These are phyloP conservation scores for Eristalinus aeneus DNA, from an alignment of 2,888 invertebrate genomes.

Conservation along the genomic window DNA sequence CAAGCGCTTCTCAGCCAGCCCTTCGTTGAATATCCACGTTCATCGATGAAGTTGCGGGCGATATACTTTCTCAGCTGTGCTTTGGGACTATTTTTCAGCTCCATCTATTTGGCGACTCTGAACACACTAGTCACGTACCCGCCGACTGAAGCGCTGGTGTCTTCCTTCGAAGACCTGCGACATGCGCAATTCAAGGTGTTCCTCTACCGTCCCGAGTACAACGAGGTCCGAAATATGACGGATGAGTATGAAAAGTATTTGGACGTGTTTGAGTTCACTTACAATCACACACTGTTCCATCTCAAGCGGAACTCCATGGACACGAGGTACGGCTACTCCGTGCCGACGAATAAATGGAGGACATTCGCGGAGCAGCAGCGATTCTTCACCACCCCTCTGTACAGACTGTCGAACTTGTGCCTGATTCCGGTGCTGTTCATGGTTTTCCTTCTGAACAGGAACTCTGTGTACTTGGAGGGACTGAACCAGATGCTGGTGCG, in stretches of 20 bases:
- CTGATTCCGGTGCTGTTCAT: constrained; percentile 14
- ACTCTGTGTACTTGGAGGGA: constrained; percentile 5
- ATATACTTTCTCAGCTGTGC: constrained; percentile 27
- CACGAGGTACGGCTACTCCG: constrained; percentile 5
- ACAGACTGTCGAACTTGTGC: constrained; percentile 5
- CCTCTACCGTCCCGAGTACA: constrained; percentile 13
- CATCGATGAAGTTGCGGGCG: constrained; percentile 21
- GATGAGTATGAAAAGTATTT: constrained; percentile 20
- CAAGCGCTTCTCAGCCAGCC: constrained; percentile 27
- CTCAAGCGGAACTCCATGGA: constrained; percentile 20
- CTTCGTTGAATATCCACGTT: neutral
- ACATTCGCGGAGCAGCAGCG: constrained; percentile 24
- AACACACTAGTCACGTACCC: constrained; percentile 29
- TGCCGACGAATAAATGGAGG: constrained; percentile 22
- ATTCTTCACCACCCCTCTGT: neutral
- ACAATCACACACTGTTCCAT: constrained; percentile 14
- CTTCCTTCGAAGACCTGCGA: constrained; percentile 25
- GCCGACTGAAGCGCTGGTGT: constrained; percentile 6
- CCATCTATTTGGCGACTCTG: constrained; percentile 25
- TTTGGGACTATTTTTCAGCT: constrained; percentile 29
- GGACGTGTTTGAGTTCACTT: constrained; percentile 16
- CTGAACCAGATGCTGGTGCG: constrained; percentile 16
- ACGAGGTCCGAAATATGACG: constrained; percentile 8
- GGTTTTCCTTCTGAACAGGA: constrained; percentile 13
- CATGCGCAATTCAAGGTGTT: constrained; percentile 5